Evolutionary conservation across 2,797 vertebrate species (phyloP).

Genomic region (Dermochelys coriacea): DNA sequence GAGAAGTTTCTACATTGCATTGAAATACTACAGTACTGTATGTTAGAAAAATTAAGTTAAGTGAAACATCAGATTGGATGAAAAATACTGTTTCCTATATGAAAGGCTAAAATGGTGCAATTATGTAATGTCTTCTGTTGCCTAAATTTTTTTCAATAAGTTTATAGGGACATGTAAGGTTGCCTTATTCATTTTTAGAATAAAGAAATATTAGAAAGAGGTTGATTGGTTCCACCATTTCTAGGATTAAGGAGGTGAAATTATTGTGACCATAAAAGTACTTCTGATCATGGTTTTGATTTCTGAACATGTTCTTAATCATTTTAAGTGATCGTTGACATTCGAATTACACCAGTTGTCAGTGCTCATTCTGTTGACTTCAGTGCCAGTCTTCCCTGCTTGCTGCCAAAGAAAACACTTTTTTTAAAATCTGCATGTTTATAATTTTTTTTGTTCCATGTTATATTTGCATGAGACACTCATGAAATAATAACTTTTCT

Average conservation of each 20-base stretch:
- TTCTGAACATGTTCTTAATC: neutral
- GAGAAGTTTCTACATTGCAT: neutral
- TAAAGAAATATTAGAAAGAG: neutral
- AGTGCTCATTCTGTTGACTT: neutral
- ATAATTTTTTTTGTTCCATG: neutral
- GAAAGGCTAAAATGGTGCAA: neutral
- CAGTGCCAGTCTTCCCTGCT: neutral
- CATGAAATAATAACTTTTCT: constrained; percentile 1
- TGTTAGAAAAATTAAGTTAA: neutral
- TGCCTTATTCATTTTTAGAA: neutral
- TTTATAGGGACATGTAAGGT: neutral
- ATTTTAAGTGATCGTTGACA: neutral
- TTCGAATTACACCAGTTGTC: neutral
- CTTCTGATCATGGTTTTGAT: neutral
- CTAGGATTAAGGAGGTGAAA: neutral
- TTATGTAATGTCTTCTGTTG: neutral
- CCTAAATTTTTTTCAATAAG: neutral
- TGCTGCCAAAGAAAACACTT: neutral
- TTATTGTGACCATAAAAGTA: neutral
- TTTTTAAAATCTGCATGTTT: neutral
- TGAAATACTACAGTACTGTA: neutral
- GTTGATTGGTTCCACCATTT: neutral
- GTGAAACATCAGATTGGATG: neutral
- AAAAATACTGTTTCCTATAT: neutral
- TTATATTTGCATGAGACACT: neutral